Conservation (phyloP, 2,797 vertebrate species). For the Chelmon rostratus region DNA sequence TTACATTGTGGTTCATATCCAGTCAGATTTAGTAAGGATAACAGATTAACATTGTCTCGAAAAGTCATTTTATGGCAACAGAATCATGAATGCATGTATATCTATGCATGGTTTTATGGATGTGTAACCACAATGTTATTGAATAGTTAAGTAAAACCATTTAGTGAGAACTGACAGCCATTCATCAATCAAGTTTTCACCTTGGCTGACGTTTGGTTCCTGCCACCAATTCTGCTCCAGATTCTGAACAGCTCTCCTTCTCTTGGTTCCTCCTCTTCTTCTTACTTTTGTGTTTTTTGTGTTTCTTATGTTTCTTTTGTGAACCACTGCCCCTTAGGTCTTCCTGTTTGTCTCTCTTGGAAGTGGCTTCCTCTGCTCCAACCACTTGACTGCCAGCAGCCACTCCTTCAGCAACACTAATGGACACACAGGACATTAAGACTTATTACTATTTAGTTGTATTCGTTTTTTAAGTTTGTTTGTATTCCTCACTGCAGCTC, state of each 20-base stretch:
- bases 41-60: neutral
- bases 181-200: slow-evolving; percentile 41
- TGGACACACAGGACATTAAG: neutral
- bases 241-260: slow-evolving; percentile 79
- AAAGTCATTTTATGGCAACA: neutral
- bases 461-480: no score
- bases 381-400: neutral
- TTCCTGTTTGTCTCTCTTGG: slow-evolving; percentile 30
- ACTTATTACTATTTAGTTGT: neutral
- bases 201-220: slow-evolving; percentile 41
- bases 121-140: neutral
- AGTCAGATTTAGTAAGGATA: neutral
- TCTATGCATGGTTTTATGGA: neutral
- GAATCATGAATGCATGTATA: neutral
- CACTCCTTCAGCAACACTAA: slow-evolving; percentile 33
- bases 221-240: slow-evolving; percentile 61
- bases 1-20: neutral
- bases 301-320: slow-evolving; percentile 83
- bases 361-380: neutral
- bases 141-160: neutral
- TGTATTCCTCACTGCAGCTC: neutral
- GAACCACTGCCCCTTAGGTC: slow-evolving; percentile 47
- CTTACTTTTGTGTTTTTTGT: slow-evolving; percentile 86
- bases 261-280: slow-evolving; percentile 77
- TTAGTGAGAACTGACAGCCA: neutral